Evolutionary conservation across 2,888 invertebrate genomes (phyloP).

Genomic region (Portevinia maculata): DNA sequence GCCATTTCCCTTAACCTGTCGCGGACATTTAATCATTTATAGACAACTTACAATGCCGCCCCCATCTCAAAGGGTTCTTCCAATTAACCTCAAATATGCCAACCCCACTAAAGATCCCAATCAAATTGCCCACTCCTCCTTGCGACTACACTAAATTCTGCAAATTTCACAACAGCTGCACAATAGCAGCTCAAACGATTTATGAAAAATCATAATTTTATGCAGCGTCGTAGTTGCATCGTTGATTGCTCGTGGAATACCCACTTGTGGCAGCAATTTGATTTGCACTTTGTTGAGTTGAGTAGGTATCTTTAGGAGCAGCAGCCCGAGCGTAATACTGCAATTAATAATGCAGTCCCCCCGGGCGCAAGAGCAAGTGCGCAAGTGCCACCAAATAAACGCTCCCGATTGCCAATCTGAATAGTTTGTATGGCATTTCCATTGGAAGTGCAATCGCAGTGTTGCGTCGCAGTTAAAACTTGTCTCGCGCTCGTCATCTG

Average conservation of each 20-base stretch:
- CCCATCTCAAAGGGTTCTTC: background rate
- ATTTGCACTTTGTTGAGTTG: constrained; percentile 70
- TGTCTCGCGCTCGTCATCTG: constrained; percentile 56
- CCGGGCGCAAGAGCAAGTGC: constrained; percentile 25
- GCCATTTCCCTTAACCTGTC: too few species aligned
- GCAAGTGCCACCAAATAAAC: constrained; percentile 70
- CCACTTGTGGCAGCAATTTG: constrained; percentile 63
- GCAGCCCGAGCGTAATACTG: constrained; percentile 43
- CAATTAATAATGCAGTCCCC: constrained; percentile 64
- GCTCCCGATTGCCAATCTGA: constrained; percentile 52
- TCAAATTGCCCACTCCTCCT: constrained; percentile 1
- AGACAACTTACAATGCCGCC: background rate
- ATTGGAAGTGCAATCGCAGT: background rate
- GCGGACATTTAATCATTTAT: too few species aligned
- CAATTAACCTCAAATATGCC: constrained; percentile 30
- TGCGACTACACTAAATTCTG: background rate
- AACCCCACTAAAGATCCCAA: constrained; percentile 1
- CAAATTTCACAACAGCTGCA: constrained; percentile 38
- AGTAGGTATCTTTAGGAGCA: constrained; percentile 58
- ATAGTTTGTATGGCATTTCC: constrained; percentile 42
- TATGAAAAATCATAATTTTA: constrained; percentile 72
- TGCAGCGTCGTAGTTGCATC: constrained; percentile 58
- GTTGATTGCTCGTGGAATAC: constrained; percentile 58
- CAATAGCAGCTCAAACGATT: constrained; percentile 26
- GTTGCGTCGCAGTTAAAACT: constrained; percentile 65